Evolutionary conservation across 1,140 invertebrate genomes (phyloP).

Genomic region (Scaptodrosophila lebanonensis): DNA sequence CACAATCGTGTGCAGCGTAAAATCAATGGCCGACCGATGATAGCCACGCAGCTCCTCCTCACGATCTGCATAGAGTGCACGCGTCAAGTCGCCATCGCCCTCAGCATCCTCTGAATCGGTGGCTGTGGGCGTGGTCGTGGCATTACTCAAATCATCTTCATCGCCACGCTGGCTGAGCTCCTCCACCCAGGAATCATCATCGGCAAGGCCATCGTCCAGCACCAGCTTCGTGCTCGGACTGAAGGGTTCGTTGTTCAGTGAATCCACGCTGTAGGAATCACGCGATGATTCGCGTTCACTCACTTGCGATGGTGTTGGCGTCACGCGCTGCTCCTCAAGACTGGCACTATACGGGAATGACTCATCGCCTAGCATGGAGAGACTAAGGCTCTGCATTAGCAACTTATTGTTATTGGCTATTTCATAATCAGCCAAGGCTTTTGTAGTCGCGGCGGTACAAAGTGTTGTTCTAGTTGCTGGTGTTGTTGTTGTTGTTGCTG

Average conservation of each 20-base stretch:
- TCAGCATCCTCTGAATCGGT: constrained; percentile 78
- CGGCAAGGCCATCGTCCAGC: constrained; percentile 88
- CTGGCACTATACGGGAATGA: constrained; percentile 29
- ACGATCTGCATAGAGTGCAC: constrained; percentile 80
- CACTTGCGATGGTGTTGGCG: constrained; percentile 19
- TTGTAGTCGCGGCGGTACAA: too few relatives aligned
- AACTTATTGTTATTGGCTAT: neutral
- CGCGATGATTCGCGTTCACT: constrained; percentile 54
- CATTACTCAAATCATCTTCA: constrained; percentile 81
- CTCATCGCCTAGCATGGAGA: too few relatives aligned
- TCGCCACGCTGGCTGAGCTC: constrained; percentile 86
- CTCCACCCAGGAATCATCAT: constrained; percentile 92
- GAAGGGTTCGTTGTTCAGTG: constrained; percentile 38
- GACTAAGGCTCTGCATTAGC: constrained; percentile 53
- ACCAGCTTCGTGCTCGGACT: constrained; percentile 50
- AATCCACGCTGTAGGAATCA: constrained; percentile 58
- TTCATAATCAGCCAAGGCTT: constrained; percentile 28
- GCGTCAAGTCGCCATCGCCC: constrained; percentile 43
- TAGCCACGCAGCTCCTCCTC: constrained; percentile 90
- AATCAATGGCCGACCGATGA: constrained; percentile 88
- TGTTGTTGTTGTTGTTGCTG: constrained; percentile 28
- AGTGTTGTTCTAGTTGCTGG: constrained; percentile 26
- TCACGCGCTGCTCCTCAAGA: constrained; percentile 7
- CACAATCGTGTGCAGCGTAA: constrained; percentile 94
- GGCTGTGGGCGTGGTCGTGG: constrained; percentile 79